Percentiles rank a stretch among this genome's conserved stretches.
Conservation (phyloP, 2,113 vertebrate species). For the Melanostigma gelatinosum region DNA sequence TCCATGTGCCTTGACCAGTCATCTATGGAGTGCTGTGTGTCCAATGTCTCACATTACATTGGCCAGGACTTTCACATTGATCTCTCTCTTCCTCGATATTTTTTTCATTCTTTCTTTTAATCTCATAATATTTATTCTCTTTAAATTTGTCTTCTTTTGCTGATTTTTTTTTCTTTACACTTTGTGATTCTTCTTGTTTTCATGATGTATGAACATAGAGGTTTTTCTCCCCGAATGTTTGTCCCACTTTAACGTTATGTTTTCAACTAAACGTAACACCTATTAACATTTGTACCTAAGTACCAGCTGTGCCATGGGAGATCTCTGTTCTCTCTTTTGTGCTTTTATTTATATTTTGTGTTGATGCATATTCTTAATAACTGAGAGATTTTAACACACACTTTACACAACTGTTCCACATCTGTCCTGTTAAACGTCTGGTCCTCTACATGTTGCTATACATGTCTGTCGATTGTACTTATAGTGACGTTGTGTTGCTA, state of each 20-base stretch:
- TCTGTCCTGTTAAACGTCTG: slow-evolving; percentile 61
- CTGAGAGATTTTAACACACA: slow-evolving; percentile 58
- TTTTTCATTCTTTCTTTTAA: slow-evolving; percentile 47
- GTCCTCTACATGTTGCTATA: slow-evolving; percentile 69
- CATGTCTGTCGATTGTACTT: slow-evolving; percentile 65
- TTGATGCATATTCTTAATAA: slow-evolving; percentile 36
- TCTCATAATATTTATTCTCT: slow-evolving; percentile 50
- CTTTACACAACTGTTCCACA: slow-evolving; percentile 27
- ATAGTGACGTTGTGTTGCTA: slow-evolving; percentile 61
- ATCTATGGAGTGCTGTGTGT: slow-evolving; percentile 74
- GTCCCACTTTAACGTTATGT: slow-evolving; percentile 50
- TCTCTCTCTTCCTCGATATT: slow-evolving; percentile 44
- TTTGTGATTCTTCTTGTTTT: slow-evolving; percentile 67
- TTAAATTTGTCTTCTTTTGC: slow-evolving; percentile 32
- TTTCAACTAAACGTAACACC: slow-evolving; percentile 61
- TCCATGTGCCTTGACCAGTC: slow-evolving; percentile 76
- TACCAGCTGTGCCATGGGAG: slow-evolving; percentile 66
- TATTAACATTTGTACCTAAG: slow-evolving; percentile 65
- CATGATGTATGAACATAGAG: slow-evolving; percentile 71
- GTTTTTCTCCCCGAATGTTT: slow-evolving; percentile 70
- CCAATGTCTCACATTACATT: slow-evolving; percentile 65
- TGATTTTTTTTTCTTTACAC: slow-evolving; percentile 45
- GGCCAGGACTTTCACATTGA: slow-evolving; percentile 43
- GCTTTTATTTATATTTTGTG: slow-evolving; percentile 44
- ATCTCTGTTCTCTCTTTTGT: slow-evolving; percentile 60